Evolutionary conservation across 2,888 invertebrate genomes (phyloP), one percentile per base, ranked within the genome.

Genomic region (Chesias legatella): DNA sequence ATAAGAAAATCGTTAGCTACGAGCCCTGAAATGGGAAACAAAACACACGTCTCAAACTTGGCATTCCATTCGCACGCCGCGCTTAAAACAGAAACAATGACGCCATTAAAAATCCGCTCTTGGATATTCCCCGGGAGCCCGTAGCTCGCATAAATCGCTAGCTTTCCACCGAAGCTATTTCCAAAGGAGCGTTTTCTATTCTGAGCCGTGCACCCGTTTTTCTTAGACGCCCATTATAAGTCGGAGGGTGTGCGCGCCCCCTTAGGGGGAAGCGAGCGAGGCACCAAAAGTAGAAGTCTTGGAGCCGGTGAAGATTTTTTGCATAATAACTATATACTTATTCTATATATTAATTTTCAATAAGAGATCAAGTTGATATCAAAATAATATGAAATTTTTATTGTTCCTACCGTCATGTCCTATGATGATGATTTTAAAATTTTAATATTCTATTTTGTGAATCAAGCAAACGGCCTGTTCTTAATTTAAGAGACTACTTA

Each of bases 121-220:
- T 73, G 83, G 85, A 83, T 82, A 84, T 83, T 85, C 82, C 77
- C 85, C 74, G 73, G 76, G 75, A 81, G 79, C 85, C 84, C 86
- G 88, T 88, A 83, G 77, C 79, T 59, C 67, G 72, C 75, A 85
- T 88, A 88, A 88, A 88, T 88, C 88, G 79, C 67, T 66, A 81
- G 88, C 88, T 88, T 88, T 88, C 85, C 84, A 75, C 86, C 82
- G 78, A 86, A 86, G 83, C 88, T 78, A 82, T 86, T 88, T 82
- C 79, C 80, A 83, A 85, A 86, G 77, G 78, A 84, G 84, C 88
- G 70, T 86, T 88, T 88, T 88, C 88, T 88, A 88, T 88, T 88
- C 88, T 79, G 79, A 73, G 67, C 78, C 76, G 82, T 75, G 80
- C 86, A 82, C 82, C 81, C 88, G 86, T 88, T 88, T 88, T 86